A percentile compares a stretch with the other conserved stretches of the same genome.
These are phyloP conservation scores for Cyphomyrmex costatus DNA, from an alignment of 1,140 invertebrate genomes.

Conservation along the genomic window DNA sequence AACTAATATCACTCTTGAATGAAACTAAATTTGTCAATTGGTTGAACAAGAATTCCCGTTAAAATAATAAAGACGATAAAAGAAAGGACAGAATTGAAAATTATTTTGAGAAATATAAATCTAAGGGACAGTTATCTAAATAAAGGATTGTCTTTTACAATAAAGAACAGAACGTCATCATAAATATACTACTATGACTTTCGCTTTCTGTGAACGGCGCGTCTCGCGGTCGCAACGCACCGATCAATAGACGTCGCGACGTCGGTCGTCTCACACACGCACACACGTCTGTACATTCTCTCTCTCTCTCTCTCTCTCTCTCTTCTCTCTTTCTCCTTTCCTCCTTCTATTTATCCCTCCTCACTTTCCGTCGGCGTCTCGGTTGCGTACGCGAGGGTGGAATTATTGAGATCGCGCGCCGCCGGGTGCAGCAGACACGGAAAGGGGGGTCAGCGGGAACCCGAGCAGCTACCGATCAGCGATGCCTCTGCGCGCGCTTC, in stretches of 20 bases:
- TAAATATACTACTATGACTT: conserved; percentile 73
- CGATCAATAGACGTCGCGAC: conserved; percentile 83
- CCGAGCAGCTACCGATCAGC: conserved; percentile 71
- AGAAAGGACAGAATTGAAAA: too few species aligned
- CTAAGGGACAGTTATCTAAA: too few species aligned
- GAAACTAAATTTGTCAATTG: too few species aligned
- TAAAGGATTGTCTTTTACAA: too few species aligned
- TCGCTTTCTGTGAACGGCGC: conserved; percentile 82
- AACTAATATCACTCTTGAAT: too few species aligned
- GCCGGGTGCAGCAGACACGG: conserved; percentile 49
- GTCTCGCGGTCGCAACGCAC: conserved; percentile 77
- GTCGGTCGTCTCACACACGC: conserved; percentile 8
- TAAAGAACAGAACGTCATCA: too few species aligned
- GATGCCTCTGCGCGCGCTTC: conserved; percentile 51
- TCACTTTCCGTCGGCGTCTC: conserved; percentile 16
- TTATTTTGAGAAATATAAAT: too few species aligned
- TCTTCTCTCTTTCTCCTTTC: not conserved
- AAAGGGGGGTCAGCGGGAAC: conserved; percentile 36
- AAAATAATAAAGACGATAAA: too few species aligned
- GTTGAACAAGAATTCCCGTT: too few species aligned
- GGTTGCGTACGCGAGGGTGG: conserved; percentile 73
- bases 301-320: conserved; percentile 10
- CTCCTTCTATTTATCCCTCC: conserved; percentile 50
- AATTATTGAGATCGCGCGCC: conserved; percentile 73
- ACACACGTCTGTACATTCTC: not conserved